Evolutionary conservation across 2,888 invertebrate species (phyloP).

Genomic region (Tuta absoluta): DNA sequence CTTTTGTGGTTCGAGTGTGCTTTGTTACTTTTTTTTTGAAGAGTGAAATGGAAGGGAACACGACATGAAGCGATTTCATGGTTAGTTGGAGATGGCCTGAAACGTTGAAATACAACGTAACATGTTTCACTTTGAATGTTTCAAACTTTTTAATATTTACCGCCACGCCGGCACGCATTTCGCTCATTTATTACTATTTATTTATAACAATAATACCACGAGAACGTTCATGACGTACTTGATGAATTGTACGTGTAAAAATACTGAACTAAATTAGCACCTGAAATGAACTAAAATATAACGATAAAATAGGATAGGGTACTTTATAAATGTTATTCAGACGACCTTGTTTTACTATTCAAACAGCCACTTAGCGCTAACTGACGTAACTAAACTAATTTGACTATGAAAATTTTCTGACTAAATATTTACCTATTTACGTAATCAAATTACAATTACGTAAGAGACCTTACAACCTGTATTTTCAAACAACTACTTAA

Average conservation of each 20-base stretch:
- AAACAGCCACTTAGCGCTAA: constrained; percentile 6
- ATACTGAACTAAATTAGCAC: background rate
- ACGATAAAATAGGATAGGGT: background rate
- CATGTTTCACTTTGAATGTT: constrained; percentile 27
- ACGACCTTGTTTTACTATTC: constrained; percentile 9
- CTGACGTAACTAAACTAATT: constrained; percentile 25
- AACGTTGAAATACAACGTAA: constrained; percentile 45
- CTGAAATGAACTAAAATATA: background rate
- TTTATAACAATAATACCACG: background rate
- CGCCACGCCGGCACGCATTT: background rate
- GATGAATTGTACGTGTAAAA: background rate
- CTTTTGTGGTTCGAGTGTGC: constrained; percentile 58
- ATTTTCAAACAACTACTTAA: constrained; percentile 20
- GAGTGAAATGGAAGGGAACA: constrained; percentile 68
- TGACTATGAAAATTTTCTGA: constrained; percentile 25
- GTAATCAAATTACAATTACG: background rate
- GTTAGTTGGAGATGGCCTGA: constrained; percentile 69
- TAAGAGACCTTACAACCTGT: constrained; percentile 26
- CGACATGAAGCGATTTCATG: constrained; percentile 76
- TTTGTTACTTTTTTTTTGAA: constrained; percentile 57
- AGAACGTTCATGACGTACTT: background rate
- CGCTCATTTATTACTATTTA: background rate
- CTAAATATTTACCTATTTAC: constrained; percentile 8
- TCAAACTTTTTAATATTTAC: constrained; percentile 15
- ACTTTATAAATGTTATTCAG: constrained; percentile 13